These are phyloP conservation scores for Acrobasis repandana DNA, from an alignment of 2,888 invertebrate species.

Conservation along the genomic window DNA sequence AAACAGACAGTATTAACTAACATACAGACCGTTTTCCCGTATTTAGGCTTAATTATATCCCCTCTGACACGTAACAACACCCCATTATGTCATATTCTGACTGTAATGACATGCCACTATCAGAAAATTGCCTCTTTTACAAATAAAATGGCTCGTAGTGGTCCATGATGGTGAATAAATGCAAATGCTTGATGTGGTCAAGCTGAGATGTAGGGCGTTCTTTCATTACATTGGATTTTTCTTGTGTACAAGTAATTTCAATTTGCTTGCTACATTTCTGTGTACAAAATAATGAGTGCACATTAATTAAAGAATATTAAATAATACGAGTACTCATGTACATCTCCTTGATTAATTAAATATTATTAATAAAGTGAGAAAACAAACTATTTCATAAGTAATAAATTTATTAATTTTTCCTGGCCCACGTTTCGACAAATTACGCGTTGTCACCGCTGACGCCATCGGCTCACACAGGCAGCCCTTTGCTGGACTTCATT, in stretches of 20 bases:
- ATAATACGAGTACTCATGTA: too few relatives aligned
- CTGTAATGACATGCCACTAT: slow-evolving; percentile 54
- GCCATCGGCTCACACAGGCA: slow-evolving; percentile 44
- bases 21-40: slow-evolving; percentile 34
- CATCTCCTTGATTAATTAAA: too few relatives aligned
- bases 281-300: too few relatives aligned
- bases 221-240: background rate
- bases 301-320: too few relatives aligned
- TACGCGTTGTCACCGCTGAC: slow-evolving; percentile 27
- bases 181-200: slow-evolving; percentile 31
- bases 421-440: slow-evolving; percentile 22
- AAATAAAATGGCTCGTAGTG: slow-evolving; percentile 47
- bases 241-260: background rate
- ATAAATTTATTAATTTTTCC: background rate
- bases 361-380: too few relatives aligned
- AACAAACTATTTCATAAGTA: background rate
- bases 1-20: slow-evolving; percentile 35
- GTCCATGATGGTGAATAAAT: slow-evolving; percentile 36
- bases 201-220: background rate
- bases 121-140: slow-evolving; percentile 55
- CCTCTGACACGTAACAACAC: slow-evolving; percentile 50
- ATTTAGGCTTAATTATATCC: slow-evolving; percentile 47
- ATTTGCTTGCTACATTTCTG: background rate
- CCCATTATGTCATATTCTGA: slow-evolving; percentile 57
- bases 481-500: slow-evolving; percentile 64